Conservation (phyloP, 2,797 vertebrate species). For the Sebastes kiyomatsui region DNA sequence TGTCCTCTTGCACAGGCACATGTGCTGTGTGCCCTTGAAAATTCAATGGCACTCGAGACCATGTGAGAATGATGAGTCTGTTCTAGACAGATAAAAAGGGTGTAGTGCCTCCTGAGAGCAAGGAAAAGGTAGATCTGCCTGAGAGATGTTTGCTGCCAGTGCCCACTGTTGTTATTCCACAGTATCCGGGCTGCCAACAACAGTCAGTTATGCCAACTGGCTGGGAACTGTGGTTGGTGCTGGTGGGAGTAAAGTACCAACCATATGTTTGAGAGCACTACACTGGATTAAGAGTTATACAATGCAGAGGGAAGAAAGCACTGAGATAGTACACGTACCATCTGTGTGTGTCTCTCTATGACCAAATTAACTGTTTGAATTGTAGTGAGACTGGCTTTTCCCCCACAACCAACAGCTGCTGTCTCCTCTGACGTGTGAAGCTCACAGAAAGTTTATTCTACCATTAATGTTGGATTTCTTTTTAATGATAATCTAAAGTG, state of each 20-base stretch:
- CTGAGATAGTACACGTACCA: neutral
- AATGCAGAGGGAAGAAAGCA: neutral
- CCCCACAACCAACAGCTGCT: neutral
- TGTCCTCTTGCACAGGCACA: neutral
- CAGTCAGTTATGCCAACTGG: neutral
- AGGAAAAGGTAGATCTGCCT: constrained; percentile 1
- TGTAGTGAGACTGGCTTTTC: neutral
- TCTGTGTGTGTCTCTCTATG: neutral
- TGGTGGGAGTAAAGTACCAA: neutral
- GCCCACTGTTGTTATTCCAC: neutral
- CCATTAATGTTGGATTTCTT: neutral
- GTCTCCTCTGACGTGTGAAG: neutral
- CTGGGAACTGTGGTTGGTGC: neutral
- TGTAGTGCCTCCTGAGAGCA: neutral
- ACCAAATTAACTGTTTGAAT: neutral
- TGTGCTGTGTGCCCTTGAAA: neutral
- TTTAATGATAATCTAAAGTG: neutral
- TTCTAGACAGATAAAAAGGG: constrained; percentile 2
- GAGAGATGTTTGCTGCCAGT: constrained; percentile 13
- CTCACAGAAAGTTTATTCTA: neutral
- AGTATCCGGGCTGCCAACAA: neutral
- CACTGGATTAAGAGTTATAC: neutral
- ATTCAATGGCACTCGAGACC: neutral
- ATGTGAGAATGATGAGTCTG: constrained; percentile 10
- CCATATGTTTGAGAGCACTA: constrained; percentile 6